phyloP scores from a whole-genome alignment of 2,797 vertebrate species.

The Percopsis omiscomaycus region DNA sequence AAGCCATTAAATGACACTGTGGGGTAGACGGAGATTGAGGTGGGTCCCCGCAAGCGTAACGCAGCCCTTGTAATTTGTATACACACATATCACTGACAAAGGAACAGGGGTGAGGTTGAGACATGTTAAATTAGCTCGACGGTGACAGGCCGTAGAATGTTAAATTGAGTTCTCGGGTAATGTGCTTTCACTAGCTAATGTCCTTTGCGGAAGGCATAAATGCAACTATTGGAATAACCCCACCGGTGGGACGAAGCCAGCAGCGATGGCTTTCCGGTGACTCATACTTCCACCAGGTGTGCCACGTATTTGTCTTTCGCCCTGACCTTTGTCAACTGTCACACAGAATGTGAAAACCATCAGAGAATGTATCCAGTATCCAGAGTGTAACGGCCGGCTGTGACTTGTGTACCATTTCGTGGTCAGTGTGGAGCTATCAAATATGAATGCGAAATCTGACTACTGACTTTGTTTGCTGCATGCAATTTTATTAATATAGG shows the following conservation, averaged over 20 bases:
- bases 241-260: constrained; percentile 11
- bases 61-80: constrained; percentile 60
- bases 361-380: background rate
- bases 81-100: constrained; percentile 64
- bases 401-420: background rate
- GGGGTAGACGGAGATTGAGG: constrained; percentile 44
- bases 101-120: constrained; percentile 58
- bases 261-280: background rate
- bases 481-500: background rate
- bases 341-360: background rate
- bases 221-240: constrained; percentile 52
- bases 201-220: constrained; percentile 52
- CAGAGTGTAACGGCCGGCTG: background rate
- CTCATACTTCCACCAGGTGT: constrained; percentile 3
- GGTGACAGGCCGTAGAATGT: constrained; percentile 56
- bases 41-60: constrained; percentile 36
- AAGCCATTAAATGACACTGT: constrained; percentile 58
- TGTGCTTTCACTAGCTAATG: constrained; percentile 24
- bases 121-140: constrained; percentile 52
- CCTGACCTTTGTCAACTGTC: background rate
- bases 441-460: constrained; percentile 5
- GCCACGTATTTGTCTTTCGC: constrained; percentile 9
- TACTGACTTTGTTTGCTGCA: background rate
- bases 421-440: constrained; percentile 1
- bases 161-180: constrained; percentile 48